Base-by-base conservation (phyloP, 2,797 vertebrate genomes). In the Telmatherina bonti region DNA sequence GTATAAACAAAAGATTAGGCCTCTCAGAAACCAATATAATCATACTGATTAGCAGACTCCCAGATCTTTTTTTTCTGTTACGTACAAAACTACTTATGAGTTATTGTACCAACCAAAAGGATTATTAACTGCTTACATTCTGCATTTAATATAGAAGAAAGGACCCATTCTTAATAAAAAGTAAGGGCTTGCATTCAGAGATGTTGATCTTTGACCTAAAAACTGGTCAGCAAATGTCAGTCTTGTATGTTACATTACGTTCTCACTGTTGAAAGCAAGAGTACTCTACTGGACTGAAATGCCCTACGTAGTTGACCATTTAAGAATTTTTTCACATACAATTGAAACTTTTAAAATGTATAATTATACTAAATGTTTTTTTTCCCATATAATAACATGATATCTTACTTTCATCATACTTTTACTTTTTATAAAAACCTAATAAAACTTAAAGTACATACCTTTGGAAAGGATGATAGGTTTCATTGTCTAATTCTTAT, bases 171-270 rank as follows among this genome's bases (percentile, higher is more conserved):
- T 51, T 24, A n/a, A 18, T 1, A 38, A 49, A 51, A 13, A 49
- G 13, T 27, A 29, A 22, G 8, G 9, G n/a, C 4, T 24, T 27
- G 22, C 65, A 36, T 35, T 58, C 33, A 0, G 2, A 51, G 56
- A 33, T 18, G 54, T 63, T 56, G 35, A 78, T 59, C 43, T 30
- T 61, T 52, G 31, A 56, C 27, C 56, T 33, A 65, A 35, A 54
- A 65, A 3, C 45, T 47, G 8, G n/a, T 47, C 45, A 22, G 45
- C 7, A 22, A 47, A 9, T 22, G n/a, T 22, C 7, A 47, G 18
- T 47, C n/a, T 10, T 47, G n/a, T 47, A 9, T 47, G 20, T 20
- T 47, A 4, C n/a, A 22, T 22, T 47, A 22, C 4, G 33, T 55
- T 70, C 67, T n/a, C 45, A 30, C 29, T 43, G 15, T 52, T 52